These are phyloP conservation scores for Apis cerana DNA, from an alignment of 1,140 invertebrate species.

Conservation along the genomic window DNA sequence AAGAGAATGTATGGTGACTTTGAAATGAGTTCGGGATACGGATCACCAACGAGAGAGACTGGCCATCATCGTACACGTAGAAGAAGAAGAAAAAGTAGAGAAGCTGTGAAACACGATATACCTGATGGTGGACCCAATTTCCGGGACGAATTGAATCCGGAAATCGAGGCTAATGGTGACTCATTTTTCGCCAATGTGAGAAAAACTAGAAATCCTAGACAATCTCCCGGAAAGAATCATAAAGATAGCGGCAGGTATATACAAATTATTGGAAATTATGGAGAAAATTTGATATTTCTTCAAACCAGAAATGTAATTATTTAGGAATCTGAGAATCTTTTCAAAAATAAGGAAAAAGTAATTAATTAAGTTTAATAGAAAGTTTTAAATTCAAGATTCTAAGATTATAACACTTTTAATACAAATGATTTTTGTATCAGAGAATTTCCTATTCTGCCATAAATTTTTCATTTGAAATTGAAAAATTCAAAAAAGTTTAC, in stretches of 20 bases:
- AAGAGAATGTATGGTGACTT: conserved; percentile 96
- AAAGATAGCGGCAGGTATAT: conserved; percentile 83
- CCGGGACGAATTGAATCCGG: conserved; percentile 41
- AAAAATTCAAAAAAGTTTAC: too few species aligned
- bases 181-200: conserved; percentile 81
- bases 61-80: conserved; percentile 78
- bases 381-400: too few species aligned
- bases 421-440: too few species aligned
- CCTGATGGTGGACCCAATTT: conserved; percentile 80
- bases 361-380: too few species aligned
- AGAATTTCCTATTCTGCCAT: too few species aligned
- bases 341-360: too few species aligned
- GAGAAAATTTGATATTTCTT: too few species aligned
- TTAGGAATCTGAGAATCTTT: too few species aligned
- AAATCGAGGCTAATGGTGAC: conserved; percentile 71
- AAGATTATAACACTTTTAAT: too few species aligned
- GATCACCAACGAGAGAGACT: conserved; percentile 78
- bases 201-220: conserved; percentile 81
- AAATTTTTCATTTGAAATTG: too few species aligned
- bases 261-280: too few species aligned
- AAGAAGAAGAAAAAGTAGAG: conserved; percentile 67
- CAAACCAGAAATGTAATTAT: too few species aligned
- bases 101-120: conserved; percentile 74
- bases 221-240: conserved; percentile 81
- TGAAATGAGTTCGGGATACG: conserved; percentile 83